Base-by-base conservation (phyloP, 2,113 vertebrate species). In the Amia ocellicauda region DNA sequence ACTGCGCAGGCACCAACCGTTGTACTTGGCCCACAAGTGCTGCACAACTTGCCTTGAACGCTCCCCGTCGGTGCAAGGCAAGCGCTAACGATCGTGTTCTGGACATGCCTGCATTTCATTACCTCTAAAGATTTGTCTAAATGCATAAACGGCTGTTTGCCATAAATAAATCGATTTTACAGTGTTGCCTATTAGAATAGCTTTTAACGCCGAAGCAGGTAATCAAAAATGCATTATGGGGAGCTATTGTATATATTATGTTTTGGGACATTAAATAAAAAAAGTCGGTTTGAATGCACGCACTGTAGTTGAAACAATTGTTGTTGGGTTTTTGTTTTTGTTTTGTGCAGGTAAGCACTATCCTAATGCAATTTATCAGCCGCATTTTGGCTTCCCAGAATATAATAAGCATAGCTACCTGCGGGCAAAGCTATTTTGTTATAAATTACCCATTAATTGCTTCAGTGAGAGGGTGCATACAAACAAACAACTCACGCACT, bases 371-470 rank as follows among this genome's bases (percentile, higher is more conserved):
- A n/a, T 47, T 47, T 47, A 47, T 47, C 43, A n/a, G 43, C 13
- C 43, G 14, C 43, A n/a, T 17, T 47, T 47, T 47, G 13, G 13
- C 47, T 40, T 7, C 23, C 19, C 2, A 41, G 47, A 51, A 19
- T 68, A 29, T 64, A 64, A 72, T 70, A 68, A 69, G 29, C 19
- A 19, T 7, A 10, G 31, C 10, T 31, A 67, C 60, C 64, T 57
- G 52, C 28, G 64, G 60, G 42, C 58, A 45, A 60, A 66, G 72
- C 66, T 70, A 74, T 71, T 62, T 71, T 68, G 71, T 75, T 77
- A 73, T 62, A 67, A 73, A 75, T 70, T 77, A 55, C 71, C 69
- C 42, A 40, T 80, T 84, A 84, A 85, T 81, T 79, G 71, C 61
- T 19, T 74, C 43, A 47, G 43, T n/a, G n/a, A 14, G 43, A 47